Percentiles rank a stretch among this genome's conserved stretches.
Conservation (phyloP, 2,797 vertebrate species). For the Prunella strophiata region DNA sequence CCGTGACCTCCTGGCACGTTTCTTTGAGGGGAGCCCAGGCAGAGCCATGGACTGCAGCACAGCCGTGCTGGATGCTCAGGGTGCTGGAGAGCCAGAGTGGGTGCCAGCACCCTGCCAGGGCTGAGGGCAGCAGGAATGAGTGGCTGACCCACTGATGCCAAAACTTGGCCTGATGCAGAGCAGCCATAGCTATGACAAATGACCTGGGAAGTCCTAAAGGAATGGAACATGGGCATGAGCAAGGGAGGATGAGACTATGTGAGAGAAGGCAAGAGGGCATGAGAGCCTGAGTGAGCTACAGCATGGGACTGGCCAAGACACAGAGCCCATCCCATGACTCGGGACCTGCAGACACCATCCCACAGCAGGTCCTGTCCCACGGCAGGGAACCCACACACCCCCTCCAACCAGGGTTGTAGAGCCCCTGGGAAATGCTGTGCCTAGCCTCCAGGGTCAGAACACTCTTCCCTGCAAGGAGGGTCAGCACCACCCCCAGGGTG, state of each 20-base stretch:
- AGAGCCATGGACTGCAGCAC: neutral
- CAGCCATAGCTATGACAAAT: neutral
- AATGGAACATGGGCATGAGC: neutral
- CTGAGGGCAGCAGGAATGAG: fast-evolving
- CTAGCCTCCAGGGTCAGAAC: neutral
- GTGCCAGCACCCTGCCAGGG: neutral
- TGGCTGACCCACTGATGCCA: neutral
- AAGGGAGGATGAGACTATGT: neutral
- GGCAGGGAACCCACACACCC: neutral
- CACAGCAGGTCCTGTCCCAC: neutral
- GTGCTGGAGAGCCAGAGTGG: neutral
- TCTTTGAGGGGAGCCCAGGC: neutral
- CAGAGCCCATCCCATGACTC: neutral
- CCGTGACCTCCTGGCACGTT: fast-evolving
- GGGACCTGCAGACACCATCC: neutral
- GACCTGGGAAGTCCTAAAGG: neutral
- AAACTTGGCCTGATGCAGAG: neutral
- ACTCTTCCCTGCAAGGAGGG: neutral
- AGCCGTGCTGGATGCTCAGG: neutral
- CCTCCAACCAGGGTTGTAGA: fast-evolving
- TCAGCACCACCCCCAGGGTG: no score
- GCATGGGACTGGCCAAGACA: fast-evolving
- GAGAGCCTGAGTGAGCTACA: fast-evolving
- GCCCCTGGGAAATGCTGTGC: neutral
- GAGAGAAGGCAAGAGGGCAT: neutral